These are phyloP conservation scores for Pasiphila rectangulata DNA, from an alignment of 2,888 invertebrate species.

Conservation along the genomic window DNA sequence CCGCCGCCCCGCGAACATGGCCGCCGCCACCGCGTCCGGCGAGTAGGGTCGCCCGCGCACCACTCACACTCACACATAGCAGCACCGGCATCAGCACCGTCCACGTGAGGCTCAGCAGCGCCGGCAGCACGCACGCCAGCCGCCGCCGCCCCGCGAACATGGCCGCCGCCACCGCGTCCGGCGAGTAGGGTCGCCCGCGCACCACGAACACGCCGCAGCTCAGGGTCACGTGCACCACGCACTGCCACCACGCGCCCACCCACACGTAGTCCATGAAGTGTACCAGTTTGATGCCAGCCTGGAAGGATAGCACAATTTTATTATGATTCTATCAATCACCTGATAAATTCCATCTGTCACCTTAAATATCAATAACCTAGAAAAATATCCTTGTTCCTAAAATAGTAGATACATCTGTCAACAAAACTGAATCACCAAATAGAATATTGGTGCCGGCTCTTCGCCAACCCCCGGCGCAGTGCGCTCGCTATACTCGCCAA, in stretches of 20 bases:
- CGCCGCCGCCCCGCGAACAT: conserved; percentile 58
- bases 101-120: conserved; percentile 91
- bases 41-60: no score
- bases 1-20: conserved; percentile 64
- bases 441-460: no score
- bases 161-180: conserved; percentile 83
- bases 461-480: no score
- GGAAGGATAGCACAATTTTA: no score
- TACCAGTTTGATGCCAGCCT: conserved; percentile 89
- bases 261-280: conserved; percentile 92
- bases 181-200: conserved; percentile 91
- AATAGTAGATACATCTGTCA: no score
- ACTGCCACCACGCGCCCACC: conserved; percentile 93
- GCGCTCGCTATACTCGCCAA: no score
- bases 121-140: conserved; percentile 74
- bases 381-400: no score
- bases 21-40: conserved; percentile 84
- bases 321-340: no score
- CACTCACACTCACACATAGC: conserved; percentile 84
- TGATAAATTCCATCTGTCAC: no score
- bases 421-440: no score
- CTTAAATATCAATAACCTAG: no score
- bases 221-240: conserved; percentile 87
- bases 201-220: conserved; percentile 92
- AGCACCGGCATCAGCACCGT: conserved; percentile 92